Conservation (phyloP, 2,888 invertebrate species). For the Dendrolimus houi region DNA sequence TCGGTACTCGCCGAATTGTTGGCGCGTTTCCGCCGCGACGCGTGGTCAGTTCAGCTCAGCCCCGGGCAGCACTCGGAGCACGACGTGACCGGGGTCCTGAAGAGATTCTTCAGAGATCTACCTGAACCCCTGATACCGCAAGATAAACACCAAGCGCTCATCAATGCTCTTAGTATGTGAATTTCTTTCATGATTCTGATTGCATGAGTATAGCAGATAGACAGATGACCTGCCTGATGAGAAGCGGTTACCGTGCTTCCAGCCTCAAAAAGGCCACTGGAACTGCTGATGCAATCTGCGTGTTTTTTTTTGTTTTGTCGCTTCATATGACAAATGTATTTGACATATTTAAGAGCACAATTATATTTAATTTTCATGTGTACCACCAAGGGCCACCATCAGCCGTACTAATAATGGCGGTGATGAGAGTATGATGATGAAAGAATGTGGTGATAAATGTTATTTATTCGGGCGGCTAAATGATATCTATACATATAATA, state of each 20-base stretch:
- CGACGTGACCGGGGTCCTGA: slow-evolving; percentile 91
- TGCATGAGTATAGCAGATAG: neutral
- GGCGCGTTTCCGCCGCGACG: slow-evolving; percentile 85
- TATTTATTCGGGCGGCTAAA: too few species aligned
- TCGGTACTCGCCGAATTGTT: slow-evolving; percentile 84
- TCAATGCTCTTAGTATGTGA: slow-evolving; percentile 78
- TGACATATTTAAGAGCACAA: too few species aligned
- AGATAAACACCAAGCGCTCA: slow-evolving; percentile 81
- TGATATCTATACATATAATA: too few species aligned
- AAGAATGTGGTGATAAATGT: too few species aligned
- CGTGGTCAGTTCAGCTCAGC: slow-evolving; percentile 89
- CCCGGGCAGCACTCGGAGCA: slow-evolving; percentile 86
- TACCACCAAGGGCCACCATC: too few species aligned
- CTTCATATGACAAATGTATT: too few species aligned
- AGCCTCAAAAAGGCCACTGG: too few species aligned
- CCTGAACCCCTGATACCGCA: slow-evolving; percentile 88
- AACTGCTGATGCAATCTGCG: too few species aligned
- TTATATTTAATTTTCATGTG: too few species aligned
- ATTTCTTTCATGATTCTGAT: slow-evolving; percentile 1
- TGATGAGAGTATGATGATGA: too few species aligned
- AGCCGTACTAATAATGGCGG: too few species aligned
- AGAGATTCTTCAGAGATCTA: slow-evolving; percentile 92
- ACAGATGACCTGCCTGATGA: neutral
- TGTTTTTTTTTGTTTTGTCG: too few species aligned
- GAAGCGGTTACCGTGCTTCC: neutral